phyloP scores from a whole-genome alignment of 2,888 invertebrate species.

The Germaria angustata region DNA sequence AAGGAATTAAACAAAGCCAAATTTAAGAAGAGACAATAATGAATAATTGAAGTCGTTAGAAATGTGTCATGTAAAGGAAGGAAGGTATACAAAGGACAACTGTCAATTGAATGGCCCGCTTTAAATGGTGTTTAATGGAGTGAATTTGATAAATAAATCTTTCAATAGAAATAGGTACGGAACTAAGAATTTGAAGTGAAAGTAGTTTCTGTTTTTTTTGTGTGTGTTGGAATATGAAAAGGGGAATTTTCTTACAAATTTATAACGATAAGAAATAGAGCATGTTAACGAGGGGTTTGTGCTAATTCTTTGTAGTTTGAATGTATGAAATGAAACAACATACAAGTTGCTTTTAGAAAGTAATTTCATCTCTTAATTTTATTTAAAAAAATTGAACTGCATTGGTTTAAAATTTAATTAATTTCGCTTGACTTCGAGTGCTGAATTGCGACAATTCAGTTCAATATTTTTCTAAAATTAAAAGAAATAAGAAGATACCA shows the following conservation, averaged over 20 bases:
- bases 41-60: slow-evolving; percentile 29
- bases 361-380: too few relatives aligned
- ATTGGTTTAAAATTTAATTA: too few relatives aligned
- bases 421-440: too few relatives aligned
- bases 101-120: slow-evolving; percentile 23
- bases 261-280: neutral
- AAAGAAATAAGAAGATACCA: too few relatives aligned
- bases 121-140: slow-evolving; percentile 14
- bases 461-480: too few relatives aligned
- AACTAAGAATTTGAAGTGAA: neutral
- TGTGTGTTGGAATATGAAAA: neutral
- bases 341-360: too few relatives aligned
- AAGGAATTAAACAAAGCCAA: slow-evolving; percentile 44
- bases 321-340: too few relatives aligned
- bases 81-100: neutral
- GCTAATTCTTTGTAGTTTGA: neutral
- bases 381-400: too few relatives aligned
- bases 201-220: neutral
- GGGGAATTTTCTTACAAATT: neutral
- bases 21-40: slow-evolving; percentile 19
- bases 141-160: neutral
- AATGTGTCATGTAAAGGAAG: neutral
- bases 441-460: too few relatives aligned
- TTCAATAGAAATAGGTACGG: neutral
- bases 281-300: neutral